phyloP scores from a whole-genome alignment of 2,797 vertebrate genomes.

The Emydoidea blandingii region DNA sequence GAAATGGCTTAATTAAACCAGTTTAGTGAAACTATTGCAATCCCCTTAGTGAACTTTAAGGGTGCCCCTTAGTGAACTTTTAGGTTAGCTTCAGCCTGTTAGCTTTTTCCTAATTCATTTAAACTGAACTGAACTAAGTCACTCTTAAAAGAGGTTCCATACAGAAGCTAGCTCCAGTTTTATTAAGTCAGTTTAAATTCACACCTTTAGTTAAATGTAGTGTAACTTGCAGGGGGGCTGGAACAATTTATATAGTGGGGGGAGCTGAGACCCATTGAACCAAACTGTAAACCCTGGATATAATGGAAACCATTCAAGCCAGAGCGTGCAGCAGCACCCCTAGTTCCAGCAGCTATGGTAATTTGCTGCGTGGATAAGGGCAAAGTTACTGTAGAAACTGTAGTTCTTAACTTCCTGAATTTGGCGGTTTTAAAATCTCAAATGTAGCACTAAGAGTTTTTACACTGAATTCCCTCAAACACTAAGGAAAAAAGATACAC shows the following conservation, averaged over 20 bases:
- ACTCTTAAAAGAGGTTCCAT: not conserved
- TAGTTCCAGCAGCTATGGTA: too few species aligned
- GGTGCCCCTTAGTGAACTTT: not conserved
- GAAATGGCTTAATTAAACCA: not conserved
- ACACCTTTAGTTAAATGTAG: not conserved
- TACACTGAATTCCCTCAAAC: not conserved
- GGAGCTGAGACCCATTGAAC: too few species aligned
- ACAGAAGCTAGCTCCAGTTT: not conserved
- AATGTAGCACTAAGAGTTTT: not conserved
- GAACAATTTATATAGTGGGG: too few species aligned
- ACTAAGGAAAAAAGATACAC: not conserved
- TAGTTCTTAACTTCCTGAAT: not conserved
- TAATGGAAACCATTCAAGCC: too few species aligned
- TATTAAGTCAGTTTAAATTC: not conserved
- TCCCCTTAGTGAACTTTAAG: not conserved
- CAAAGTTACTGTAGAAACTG: not conserved
- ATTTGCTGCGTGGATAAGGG: not conserved
- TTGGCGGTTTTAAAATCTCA: not conserved
- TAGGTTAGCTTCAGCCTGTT: not conserved
- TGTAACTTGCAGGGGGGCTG: not conserved
- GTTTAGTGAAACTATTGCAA: not conserved
- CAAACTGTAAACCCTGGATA: too few species aligned
- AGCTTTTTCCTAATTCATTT: not conserved
- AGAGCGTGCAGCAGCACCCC: too few species aligned
- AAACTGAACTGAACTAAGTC: not conserved